Percentiles rank a stretch among this genome's conserved stretches.
Evolutionary conservation across 2,113 vertebrate species (phyloP).

Genomic region (Sminthopsis crassicaudata): DNA sequence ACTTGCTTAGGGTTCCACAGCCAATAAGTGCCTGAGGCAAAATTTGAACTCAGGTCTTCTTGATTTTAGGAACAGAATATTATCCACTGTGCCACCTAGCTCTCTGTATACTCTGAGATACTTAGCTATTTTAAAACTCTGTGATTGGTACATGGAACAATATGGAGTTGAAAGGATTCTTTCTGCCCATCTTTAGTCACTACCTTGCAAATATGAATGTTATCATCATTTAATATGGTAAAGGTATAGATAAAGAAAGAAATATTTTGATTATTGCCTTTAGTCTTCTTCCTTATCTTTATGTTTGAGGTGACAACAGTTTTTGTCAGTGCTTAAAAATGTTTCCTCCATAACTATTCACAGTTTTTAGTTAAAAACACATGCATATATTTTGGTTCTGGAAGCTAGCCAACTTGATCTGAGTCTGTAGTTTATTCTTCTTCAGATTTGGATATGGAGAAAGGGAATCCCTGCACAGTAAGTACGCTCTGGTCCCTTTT

Average conservation of each 20-base stretch:
- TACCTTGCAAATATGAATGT: not conserved
- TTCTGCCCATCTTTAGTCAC: not conserved
- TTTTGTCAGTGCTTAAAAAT: not conserved
- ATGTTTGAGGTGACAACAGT: not conserved
- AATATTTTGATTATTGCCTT: not conserved
- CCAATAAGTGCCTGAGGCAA: not conserved
- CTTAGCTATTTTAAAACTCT: not conserved
- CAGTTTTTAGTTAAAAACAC: not conserved
- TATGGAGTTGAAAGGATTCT: not conserved
- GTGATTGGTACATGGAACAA: not conserved
- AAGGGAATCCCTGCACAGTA: not conserved
- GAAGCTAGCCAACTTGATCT: not conserved
- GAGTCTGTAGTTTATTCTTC: not conserved
- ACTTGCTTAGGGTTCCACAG: not conserved
- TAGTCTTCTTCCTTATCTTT: not conserved
- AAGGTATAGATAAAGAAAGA: not conserved
- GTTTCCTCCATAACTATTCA: not conserved
- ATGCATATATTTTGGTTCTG: not conserved
- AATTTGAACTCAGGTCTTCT: not conserved
- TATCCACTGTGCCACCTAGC: not conserved
- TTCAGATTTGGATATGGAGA: not conserved
- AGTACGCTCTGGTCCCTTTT: not conserved
- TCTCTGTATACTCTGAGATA: not conserved
- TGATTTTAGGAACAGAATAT: not conserved
- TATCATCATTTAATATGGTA: not conserved